Base-by-base conservation (phyloP, 2,113 vertebrate species). In the Alligator mississippiensis region DNA sequence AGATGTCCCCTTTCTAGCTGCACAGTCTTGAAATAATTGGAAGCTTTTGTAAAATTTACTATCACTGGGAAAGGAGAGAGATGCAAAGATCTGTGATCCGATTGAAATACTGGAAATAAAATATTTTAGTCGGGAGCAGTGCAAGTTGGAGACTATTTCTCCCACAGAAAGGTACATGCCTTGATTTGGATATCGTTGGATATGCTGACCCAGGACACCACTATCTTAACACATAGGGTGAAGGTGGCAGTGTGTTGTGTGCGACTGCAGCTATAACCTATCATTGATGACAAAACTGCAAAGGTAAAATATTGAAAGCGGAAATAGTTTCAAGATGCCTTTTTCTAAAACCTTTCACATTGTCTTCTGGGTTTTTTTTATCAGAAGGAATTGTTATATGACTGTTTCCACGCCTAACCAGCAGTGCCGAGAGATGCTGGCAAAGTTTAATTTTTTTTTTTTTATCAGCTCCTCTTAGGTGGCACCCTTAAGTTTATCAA, bases 21-120 rank as follows among this genome's bases (percentile, higher is more conserved):
- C 59, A 10, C 3, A 88, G 94, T 96, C 89, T 96, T 97, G 96
- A 96, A 94, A 95, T 96, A 96, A 97, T 96, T 95, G 96, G 92
- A 91, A 94, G 93, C 87, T 93, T 93, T 95, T 92, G 90, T 94
- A 80, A 82, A 89, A 94, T 60, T 90, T 54, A 5, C 93, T 96
- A 63, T 94, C 93, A n/a, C 87, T 88, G 0, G 78, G 72, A 89
- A 85, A 63, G 86, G 86, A 93, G 85, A 93, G 34, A 28, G n/a
- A 30, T 84, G 77, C 57, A 94, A 84, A 91, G 80, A 72, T 84
- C 91, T 24, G 47, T 80, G 88, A 79, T 77, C 87, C 1, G 1
- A 17, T 1, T 75, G 2, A 3, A 74, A 55, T 74, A 55, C 85
- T 19, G 1, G 47, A n/a, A 89, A 25, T 47, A 34, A 4, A 55